phyloP scores from a whole-genome alignment of 2,888 invertebrate genomes.

The Dasysyrphus albostriatus region DNA sequence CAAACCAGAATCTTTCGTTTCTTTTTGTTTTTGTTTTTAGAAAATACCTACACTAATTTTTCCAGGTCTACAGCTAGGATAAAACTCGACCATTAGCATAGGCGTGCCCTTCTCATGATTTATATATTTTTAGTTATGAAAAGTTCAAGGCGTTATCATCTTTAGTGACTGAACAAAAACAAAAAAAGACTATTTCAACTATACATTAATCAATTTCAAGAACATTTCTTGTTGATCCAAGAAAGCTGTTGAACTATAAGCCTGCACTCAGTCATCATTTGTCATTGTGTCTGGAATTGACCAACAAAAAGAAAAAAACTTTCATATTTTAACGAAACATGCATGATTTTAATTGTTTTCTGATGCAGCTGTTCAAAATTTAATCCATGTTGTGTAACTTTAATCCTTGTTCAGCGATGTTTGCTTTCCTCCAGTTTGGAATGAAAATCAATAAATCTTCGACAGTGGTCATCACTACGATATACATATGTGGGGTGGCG shows the following conservation, averaged over 20 bases:
- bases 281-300: too few species aligned
- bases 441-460: constrained; percentile 3
- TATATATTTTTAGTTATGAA: constrained; percentile 4
- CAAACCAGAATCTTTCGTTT: not conserved
- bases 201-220: not conserved
- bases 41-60: constrained; percentile 13
- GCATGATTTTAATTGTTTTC: not conserved
- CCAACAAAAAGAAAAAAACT: too few species aligned
- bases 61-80: not conserved
- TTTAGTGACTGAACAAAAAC: not conserved
- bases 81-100: constrained; percentile 11
- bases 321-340: too few species aligned
- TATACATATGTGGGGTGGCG: not conserved
- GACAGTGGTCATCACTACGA: not conserved
- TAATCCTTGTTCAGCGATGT: not conserved
- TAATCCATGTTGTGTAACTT: not conserved
- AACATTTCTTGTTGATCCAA: not conserved
- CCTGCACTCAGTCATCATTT: not conserved
- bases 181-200: not conserved
- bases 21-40: not conserved
- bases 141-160: constrained; percentile 20
- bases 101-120: constrained; percentile 23
- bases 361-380: not conserved
- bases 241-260: not conserved
- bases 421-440: not conserved